A percentile compares a stretch with the other conserved stretches of the same genome.
Evolutionary conservation across 2,797 vertebrate species (phyloP).

Genomic region (Acanthornis magna): DNA sequence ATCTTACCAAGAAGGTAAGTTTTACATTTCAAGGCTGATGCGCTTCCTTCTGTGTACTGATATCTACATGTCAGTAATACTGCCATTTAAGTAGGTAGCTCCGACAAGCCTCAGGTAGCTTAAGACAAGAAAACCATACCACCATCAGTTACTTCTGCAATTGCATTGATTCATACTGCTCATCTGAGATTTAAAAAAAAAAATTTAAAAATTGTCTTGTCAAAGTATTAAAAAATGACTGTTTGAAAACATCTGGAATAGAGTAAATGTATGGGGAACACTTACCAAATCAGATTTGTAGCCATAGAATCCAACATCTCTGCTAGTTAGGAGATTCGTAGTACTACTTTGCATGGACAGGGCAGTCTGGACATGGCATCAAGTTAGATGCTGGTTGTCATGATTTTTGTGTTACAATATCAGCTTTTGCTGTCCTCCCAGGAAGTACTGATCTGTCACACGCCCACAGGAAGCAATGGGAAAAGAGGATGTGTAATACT

Average conservation of each 20-base stretch:
- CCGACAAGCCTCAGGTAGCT: neutral
- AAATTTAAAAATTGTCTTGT: neutral
- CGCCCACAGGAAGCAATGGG: slow-evolving; percentile 78
- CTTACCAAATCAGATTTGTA: neutral
- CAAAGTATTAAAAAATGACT: neutral
- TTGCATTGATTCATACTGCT: neutral
- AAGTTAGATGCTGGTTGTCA: neutral
- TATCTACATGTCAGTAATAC: neutral
- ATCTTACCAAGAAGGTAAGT: slow-evolving; percentile 72
- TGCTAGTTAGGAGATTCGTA: neutral
- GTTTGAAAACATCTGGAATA: neutral
- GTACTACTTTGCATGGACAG: neutral
- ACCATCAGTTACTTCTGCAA: neutral
- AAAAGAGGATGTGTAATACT: slow-evolving; percentile 57
- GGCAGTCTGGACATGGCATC: neutral
- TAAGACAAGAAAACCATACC: neutral
- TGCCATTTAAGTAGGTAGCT: neutral
- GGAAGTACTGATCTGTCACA: neutral
- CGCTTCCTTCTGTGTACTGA: neutral
- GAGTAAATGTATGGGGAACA: neutral
- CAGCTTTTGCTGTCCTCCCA: neutral
- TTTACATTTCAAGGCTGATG: neutral
- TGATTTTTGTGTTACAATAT: neutral
- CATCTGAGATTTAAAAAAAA: neutral
- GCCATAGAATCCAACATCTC: neutral